Evolutionary conservation across 2,888 invertebrate species (phyloP).

Genomic region (Euzetes globulus): DNA sequence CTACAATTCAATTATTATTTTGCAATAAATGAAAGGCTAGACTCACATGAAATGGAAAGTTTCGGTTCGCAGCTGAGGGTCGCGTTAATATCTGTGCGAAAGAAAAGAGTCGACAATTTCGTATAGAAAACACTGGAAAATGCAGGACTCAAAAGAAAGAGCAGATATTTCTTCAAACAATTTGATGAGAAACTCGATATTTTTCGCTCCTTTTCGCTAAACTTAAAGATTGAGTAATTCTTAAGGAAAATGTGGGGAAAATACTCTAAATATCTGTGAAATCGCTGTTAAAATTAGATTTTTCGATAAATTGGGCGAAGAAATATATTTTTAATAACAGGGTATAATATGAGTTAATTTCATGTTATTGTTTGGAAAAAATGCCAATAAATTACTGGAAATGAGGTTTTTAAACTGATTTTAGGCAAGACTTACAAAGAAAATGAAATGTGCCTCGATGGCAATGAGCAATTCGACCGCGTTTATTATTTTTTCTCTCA

Average conservation of each 20-base stretch:
- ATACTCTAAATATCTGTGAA: neutral
- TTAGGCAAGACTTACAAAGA: conserved; percentile 54
- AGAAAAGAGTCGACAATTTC: conserved; percentile 27
- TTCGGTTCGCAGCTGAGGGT: conserved; percentile 75
- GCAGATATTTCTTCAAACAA: neutral
- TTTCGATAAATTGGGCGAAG: neutral
- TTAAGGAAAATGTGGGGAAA: neutral
- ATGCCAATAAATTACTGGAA: neutral
- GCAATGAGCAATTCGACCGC: conserved; percentile 60
- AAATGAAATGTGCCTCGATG: conserved; percentile 61
- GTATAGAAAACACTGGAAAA: neutral
- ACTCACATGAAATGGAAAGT: conserved; percentile 82
- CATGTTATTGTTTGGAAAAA: neutral
- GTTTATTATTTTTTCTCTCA: conserved; percentile 64
- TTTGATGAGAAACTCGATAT: neutral
- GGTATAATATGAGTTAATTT: neutral
- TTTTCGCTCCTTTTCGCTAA: neutral
- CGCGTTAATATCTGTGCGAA: conserved; percentile 64
- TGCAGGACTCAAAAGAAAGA: too few relatives aligned
- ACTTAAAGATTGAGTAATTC: neutral
- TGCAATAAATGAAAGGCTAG: neutral
- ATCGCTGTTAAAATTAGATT: neutral
- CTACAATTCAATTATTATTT: neutral
- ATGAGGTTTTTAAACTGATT: neutral
- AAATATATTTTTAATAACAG: conserved; percentile 9